Conservation (phyloP, 2,888 invertebrate species). For the Periphyllus acericola region DNA sequence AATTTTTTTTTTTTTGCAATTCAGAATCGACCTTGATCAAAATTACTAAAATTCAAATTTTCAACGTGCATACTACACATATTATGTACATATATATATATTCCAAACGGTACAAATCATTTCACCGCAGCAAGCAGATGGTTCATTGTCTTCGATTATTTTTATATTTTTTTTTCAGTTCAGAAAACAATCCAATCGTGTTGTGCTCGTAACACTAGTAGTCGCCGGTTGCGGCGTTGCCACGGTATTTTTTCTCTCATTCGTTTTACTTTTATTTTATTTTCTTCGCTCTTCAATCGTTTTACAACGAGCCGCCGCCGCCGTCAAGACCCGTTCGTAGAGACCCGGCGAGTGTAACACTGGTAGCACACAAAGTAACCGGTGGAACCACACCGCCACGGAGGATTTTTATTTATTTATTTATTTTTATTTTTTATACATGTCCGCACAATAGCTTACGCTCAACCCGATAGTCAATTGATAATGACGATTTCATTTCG, state of each 20-base stretch:
- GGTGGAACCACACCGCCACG: constrained; percentile 27
- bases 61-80: constrained; percentile 3
- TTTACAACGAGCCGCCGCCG: constrained; percentile 18
- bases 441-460: constrained; percentile 7
- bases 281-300: constrained; percentile 52
- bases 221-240: constrained; percentile 50
- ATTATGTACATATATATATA: neutral
- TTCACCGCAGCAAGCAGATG: constrained; percentile 45
- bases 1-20: neutral
- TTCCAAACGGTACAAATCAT: constrained; percentile 54
- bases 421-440: constrained; percentile 18
- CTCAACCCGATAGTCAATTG: constrained; percentile 16
- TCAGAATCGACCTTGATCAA: neutral
- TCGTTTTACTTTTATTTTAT: constrained; percentile 59
- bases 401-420: constrained; percentile 49
- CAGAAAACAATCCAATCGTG: constrained; percentile 61
- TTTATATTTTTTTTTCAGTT: constrained; percentile 51
- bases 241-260: constrained; percentile 28
- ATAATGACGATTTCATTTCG: constrained; percentile 56
- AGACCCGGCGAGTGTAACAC: constrained; percentile 50
- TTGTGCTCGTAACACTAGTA: constrained; percentile 59
- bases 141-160: constrained; percentile 59
- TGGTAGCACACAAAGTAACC: constrained; percentile 47
- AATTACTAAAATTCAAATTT: constrained; percentile 1
- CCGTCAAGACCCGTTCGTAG: constrained; percentile 19